Base-by-base conservation (phyloP, 2,888 invertebrate genomes). In the Corbicula japonica region DNA sequence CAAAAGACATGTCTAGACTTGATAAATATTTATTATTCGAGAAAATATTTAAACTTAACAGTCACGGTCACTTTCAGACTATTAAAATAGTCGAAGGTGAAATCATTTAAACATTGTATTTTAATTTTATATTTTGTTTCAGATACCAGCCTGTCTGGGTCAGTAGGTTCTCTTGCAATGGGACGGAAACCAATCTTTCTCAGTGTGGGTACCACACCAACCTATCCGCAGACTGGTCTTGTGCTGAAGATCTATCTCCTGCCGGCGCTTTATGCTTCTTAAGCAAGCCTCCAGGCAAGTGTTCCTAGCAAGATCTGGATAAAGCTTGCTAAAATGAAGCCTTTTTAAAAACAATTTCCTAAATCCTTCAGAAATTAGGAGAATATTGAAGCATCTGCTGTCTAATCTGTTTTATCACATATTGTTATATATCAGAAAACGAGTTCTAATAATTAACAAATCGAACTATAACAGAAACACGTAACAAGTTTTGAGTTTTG, bases 101-200 rank as follows among this genome's bases (percentile, higher is more conserved):
- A n/a, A n/a, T n/a, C n/a, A n/a, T 50, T 50, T 50, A 21, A 23
- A 8, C 50, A 8, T 8, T 8, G 21, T 50, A 21, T 8, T 15
- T 8, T 15, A 50, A 50, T 54, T 28, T 30, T 54, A 32, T 48
- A 12, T 30, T 12, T 65, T 23, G n/a, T 34, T 35, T 34, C 30
- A 69, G 83, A 35, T 56, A 66, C 46, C 35, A 74, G n/a, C 86
- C 84, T 28, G 73, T 80, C 4, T 86, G 85, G 83, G 56, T 73
- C 0, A 65, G 75, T 3, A 52, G 78, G 18, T 65, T 87, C 26
- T 32, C 63, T 32, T 88, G 88, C 71, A 60, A 28, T 30, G 85
- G 86, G 2, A 50, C 52, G 10, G 86, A 85, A 52, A 63, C 44
- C 10, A 30, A 30, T 30, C 66, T 86, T 6, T 23, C 21, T 15